These are phyloP conservation scores for Tragelaphus scriptus DNA, from an alignment of 2,113 vertebrate species.

Conservation along the genomic window DNA sequence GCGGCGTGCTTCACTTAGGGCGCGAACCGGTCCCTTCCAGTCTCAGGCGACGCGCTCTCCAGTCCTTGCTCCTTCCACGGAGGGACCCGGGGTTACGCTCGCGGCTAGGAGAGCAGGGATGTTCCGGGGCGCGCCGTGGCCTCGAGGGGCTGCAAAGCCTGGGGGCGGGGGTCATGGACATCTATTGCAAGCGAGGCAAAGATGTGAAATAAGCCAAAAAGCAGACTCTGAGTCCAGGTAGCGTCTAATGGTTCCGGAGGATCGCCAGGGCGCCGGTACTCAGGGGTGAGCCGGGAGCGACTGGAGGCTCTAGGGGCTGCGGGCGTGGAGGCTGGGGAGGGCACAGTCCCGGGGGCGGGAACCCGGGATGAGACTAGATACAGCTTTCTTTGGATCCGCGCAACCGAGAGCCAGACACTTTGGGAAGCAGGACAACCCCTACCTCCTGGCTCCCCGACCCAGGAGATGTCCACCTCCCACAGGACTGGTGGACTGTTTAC, in stretches of 20 bases:
- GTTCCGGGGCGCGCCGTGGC: not conserved
- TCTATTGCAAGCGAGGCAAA: not conserved
- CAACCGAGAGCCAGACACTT: not conserved
- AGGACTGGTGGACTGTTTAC: not conserved
- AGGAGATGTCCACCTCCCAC: not conserved
- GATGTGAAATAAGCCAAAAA: not conserved
- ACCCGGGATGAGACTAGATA: rapidly evolving
- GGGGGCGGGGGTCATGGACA: not conserved
- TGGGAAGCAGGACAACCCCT: not conserved
- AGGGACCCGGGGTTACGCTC: not conserved
- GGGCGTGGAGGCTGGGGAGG: not conserved
- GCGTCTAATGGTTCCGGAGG: not conserved
- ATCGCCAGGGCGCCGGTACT: not conserved
- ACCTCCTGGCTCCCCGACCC: not conserved
- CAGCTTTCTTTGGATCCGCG: not conserved
- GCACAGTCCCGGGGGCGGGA: not conserved
- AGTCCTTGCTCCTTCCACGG: not conserved
- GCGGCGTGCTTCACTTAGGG: not conserved
- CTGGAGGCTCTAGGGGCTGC: rapidly evolving
- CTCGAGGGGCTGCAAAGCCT: not conserved
- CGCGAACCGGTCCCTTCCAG: not conserved
- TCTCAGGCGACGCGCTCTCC: rapidly evolving
- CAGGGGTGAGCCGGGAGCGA: rapidly evolving
- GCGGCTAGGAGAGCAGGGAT: not conserved
- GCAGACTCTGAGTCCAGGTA: not conserved